These are phyloP conservation scores for Phyllostomus discolor DNA, from an alignment of 2,113 vertebrate species.

Conservation along the genomic window DNA sequence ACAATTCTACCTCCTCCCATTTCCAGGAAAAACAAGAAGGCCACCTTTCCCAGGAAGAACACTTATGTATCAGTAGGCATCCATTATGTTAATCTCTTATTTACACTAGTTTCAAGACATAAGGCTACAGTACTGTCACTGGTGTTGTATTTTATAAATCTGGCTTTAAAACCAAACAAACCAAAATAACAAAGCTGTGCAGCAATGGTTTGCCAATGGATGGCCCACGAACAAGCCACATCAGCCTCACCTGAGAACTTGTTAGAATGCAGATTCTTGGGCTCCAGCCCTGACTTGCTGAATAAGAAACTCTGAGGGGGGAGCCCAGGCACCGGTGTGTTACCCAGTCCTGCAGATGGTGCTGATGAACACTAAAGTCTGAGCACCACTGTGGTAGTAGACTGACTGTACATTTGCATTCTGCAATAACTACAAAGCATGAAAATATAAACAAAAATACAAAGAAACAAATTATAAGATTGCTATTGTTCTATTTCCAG, in stretches of 20 bases:
- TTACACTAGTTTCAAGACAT: not conserved
- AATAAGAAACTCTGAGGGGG: not conserved
- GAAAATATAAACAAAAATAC: not conserved
- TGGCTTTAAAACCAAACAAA: not conserved
- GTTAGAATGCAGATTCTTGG: not conserved
- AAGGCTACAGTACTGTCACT: not conserved
- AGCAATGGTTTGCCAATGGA: not conserved
- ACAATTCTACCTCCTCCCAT: not conserved
- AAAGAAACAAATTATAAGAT: not conserved
- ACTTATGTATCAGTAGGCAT: not conserved
- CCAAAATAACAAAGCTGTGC: not conserved
- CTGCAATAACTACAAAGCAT: not conserved
- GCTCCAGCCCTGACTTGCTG: not conserved
- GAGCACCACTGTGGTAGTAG: not conserved
- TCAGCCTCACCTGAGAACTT: not conserved
- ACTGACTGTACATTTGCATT: not conserved
- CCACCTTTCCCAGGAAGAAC: not conserved
- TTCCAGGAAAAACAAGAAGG: not conserved
- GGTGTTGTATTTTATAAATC: not conserved
- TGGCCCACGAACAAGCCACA: not conserved
- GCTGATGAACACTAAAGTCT: not conserved
- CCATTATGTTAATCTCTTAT: accelerated
- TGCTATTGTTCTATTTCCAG: not conserved
- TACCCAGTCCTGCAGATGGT: not conserved
- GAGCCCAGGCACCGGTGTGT: not conserved